Base-by-base conservation (phyloP, 2,113 vertebrate genomes). In the Toxostoma redivivum region DNA sequence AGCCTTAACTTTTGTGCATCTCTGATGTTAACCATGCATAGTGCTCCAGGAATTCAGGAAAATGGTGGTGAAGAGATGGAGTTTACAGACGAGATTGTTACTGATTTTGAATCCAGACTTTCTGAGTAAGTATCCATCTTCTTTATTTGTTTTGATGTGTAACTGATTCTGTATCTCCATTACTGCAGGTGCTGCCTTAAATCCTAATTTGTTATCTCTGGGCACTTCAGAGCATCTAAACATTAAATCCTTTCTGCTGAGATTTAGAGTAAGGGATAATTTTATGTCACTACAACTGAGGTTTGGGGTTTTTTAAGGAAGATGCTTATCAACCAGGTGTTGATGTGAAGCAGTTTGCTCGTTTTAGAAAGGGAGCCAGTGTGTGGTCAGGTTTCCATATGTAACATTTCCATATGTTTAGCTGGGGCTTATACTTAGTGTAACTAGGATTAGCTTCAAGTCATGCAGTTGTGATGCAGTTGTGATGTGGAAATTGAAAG, bases 111-210 rank as follows among this genome's bases (percentile, higher is more conserved):
- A 83, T 96, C 94, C 66, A 96, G 96, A 78, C 96, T 99, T 83
- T 96, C 94, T 61, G 95, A 97, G 98, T 98, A 97, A 98, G 98
- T 98, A 71, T n/a, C 33, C 10, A 9, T 66, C 47, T n/a, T 84
- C 7, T 51, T 78, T 18, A 10, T n/a, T n/a, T 27, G 3, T 73
- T 85, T 45, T 87, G 50, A 24, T 70, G 15, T 7, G 5, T 72
- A 37, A 57, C 20, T 81, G 44, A 31, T 66, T 81, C 24, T 44
- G 0, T 81, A 51, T 71, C 47, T 38, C 20, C 22, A 13, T 64
- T n/a, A 22, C 48, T 70, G 42, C 47, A 81, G n/a, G 19, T 27
- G 2, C 21, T 70, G 12, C 65, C 23, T 51, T 61, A 50, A 54
- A 31, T 87, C 18, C 38, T 69, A 35, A 45, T 48, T 69, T 91